These are phyloP conservation scores for Andrena fulva DNA, from an alignment of 2,888 invertebrate genomes.

Conservation along the genomic window DNA sequence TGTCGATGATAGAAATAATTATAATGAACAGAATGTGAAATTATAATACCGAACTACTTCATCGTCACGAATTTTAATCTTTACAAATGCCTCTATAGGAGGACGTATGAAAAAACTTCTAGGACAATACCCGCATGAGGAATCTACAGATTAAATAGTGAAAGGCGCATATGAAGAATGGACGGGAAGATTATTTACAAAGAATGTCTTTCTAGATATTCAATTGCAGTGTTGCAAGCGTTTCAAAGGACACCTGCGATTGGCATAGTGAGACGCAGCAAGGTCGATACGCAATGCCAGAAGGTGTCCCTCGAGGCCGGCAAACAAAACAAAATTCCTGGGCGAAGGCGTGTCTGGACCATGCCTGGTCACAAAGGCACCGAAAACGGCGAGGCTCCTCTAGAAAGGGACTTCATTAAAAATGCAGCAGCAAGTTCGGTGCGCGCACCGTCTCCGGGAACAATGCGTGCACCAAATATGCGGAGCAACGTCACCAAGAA, in stretches of 20 bases:
- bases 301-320: conserved; percentile 41
- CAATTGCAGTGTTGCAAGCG: background rate
- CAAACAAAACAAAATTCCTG: conserved; percentile 42
- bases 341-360: conserved; percentile 35
- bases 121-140: too few species aligned
- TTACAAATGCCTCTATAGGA: too few species aligned
- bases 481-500: conserved; percentile 39
- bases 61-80: too few species aligned
- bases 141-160: too few species aligned
- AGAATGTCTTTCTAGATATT: background rate
- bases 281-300: conserved; percentile 32
- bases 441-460: conserved; percentile 50
- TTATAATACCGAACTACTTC: too few species aligned
- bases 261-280: conserved; percentile 11
- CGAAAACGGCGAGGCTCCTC: conserved; percentile 36
- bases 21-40: too few species aligned
- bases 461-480: conserved; percentile 70
- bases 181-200: too few species aligned
- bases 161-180: too few species aligned
- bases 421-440: conserved; percentile 62
- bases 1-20: too few species aligned
- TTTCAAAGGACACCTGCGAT: background rate
- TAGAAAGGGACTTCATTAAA: conserved; percentile 65
- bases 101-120: too few species aligned
- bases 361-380: conserved; percentile 46